A percentile compares a stretch with the other conserved stretches of the same genome.
Evolutionary conservation across 2,888 invertebrate species (phyloP).

Genomic region (Cosmia trapezina): DNA sequence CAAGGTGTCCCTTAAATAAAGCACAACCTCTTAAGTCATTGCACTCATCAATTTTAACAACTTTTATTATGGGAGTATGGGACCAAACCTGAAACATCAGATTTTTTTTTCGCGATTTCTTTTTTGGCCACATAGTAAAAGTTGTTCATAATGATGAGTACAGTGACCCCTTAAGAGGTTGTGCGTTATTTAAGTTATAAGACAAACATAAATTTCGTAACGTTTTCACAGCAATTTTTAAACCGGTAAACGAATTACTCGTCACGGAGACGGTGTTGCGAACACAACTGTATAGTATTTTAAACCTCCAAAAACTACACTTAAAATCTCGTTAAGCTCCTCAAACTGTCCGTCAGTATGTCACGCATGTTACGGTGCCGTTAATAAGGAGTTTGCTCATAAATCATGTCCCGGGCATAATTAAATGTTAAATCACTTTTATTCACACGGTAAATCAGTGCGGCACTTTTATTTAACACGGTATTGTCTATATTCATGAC

Average conservation of each 20-base stretch:
- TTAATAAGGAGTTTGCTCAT: constrained; percentile 74
- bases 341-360: constrained; percentile 58
- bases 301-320: constrained; percentile 14
- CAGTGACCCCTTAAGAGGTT: too few species aligned
- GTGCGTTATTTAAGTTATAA: too few species aligned
- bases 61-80: too few species aligned
- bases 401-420: constrained; percentile 76
- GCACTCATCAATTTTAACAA: too few species aligned
- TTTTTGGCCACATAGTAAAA: too few species aligned
- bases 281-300: constrained; percentile 15
- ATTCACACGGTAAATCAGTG: constrained; percentile 77
- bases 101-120: too few species aligned
- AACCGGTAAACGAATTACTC: constrained; percentile 8
- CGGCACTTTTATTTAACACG: constrained; percentile 48
- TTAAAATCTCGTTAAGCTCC: constrained; percentile 41
- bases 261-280: not conserved
- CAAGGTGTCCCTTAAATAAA: too few species aligned
- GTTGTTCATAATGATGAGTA: too few species aligned
- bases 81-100: too few species aligned
- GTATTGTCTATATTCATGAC: constrained; percentile 17
- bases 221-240: not conserved
- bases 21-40: too few species aligned
- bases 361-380: constrained; percentile 58
- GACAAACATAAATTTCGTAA: not conserved
- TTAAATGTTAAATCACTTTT: constrained; percentile 83